Evolutionary conservation across 2,797 vertebrate genomes (phyloP).

Genomic region (Hipposideros larvatus): DNA sequence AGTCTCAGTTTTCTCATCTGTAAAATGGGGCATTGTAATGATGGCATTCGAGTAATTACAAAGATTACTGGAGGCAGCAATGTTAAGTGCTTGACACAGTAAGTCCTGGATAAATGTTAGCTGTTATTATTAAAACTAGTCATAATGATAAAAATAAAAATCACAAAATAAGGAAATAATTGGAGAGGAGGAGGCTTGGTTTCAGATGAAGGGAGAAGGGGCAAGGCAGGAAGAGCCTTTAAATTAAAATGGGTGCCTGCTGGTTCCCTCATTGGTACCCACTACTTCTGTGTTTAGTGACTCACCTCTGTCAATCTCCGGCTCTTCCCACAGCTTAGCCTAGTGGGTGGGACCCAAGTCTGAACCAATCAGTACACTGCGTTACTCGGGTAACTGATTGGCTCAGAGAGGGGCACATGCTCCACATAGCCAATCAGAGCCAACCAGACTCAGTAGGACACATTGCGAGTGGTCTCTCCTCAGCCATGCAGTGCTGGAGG

Average conservation of each 20-base stretch:
- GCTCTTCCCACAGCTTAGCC: neutral
- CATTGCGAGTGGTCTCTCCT: neutral
- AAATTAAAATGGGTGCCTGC: neutral
- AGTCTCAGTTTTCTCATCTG: neutral
- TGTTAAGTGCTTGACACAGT: neutral
- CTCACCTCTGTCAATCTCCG: neutral
- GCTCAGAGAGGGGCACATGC: neutral
- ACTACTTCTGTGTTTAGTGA: neutral
- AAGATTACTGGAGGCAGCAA: neutral
- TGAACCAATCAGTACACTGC: neutral
- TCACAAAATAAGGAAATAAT: conserved; percentile 17
- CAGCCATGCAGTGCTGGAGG: neutral
- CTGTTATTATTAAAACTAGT: neutral
- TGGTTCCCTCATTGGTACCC: neutral
- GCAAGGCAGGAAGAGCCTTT: neutral
- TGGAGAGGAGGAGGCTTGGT: neutral
- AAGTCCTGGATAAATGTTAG: neutral
- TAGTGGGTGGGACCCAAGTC: neutral
- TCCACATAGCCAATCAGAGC: neutral
- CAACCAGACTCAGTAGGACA: neutral
- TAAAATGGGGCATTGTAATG: neutral
- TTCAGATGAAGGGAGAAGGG: neutral
- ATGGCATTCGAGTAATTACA: neutral
- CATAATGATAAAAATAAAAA: neutral
- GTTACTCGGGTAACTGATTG: neutral